phyloP scores from a whole-genome alignment of 1,140 invertebrate species.

The Diprion similis region DNA sequence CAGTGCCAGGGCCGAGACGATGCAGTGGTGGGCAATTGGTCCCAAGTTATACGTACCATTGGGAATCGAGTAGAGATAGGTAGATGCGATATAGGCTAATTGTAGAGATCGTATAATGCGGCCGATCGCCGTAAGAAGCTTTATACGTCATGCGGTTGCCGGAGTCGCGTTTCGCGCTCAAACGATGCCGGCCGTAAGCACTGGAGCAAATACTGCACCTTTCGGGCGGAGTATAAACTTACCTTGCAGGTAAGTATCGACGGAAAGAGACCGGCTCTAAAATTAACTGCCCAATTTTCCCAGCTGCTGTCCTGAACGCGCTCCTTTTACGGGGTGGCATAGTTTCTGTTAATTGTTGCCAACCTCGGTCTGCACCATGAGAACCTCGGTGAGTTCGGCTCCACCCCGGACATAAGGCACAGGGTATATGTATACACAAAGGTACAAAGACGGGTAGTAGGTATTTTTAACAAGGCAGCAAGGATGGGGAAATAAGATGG shows the following conservation, averaged over 20 bases:
- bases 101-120: neutral
- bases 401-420: slow-evolving; percentile 4
- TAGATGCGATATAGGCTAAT: neutral
- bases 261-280: too few relatives aligned
- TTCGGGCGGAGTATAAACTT: too few relatives aligned
- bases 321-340: neutral
- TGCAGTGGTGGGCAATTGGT: slow-evolving; percentile 20
- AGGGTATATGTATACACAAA: neutral
- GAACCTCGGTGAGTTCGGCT: slow-evolving; percentile 3
- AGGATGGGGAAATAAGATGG: slow-evolving; percentile 8
- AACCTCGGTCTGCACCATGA: neutral
- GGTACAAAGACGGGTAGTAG: slow-evolving; percentile 29
- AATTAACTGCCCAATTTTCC: too few relatives aligned
- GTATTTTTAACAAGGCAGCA: slow-evolving; percentile 43
- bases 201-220: too few relatives aligned
- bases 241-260: too few relatives aligned
- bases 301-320: too few relatives aligned
- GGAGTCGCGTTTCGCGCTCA: too few relatives aligned
- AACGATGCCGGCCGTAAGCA: too few relatives aligned
- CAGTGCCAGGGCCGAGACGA: too few relatives aligned
- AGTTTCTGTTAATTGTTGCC: neutral
- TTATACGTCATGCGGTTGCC: too few relatives aligned
- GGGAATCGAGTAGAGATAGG: too few relatives aligned
- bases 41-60: too few relatives aligned
- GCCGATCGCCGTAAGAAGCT: neutral